Percentiles rank a stretch among this genome's conserved stretches.
phyloP scores from a whole-genome alignment of 2,888 invertebrate genomes.

The Phorcus lineatus region DNA sequence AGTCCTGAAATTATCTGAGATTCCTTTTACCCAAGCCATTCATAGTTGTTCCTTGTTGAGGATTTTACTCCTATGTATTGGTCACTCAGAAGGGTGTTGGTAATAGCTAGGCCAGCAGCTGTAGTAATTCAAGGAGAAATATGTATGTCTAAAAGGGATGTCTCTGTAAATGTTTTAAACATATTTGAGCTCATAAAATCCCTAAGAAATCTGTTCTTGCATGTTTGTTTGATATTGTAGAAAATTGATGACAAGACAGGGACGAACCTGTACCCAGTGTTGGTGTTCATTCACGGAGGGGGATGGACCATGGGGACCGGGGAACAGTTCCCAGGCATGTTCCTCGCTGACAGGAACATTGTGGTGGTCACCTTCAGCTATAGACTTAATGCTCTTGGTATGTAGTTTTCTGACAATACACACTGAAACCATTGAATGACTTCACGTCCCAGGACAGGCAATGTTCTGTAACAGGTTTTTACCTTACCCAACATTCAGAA shows the following conservation, averaged over 20 bases:
- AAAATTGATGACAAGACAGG: constrained; percentile 60
- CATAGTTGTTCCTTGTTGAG: too few species aligned
- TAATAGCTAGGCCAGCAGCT: too few species aligned
- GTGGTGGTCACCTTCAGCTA: constrained; percentile 79
- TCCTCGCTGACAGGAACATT: constrained; percentile 77
- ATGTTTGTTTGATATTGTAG: constrained; percentile 43
- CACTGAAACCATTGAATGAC: too few species aligned
- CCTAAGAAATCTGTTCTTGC: too few species aligned
- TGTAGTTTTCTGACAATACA: constrained; percentile 34
- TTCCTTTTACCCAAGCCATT: too few species aligned
- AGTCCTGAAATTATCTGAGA: too few species aligned
- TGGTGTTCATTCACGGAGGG: constrained; percentile 79
- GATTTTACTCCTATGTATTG: too few species aligned
- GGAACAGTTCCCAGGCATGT: constrained; percentile 77
- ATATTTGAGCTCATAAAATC: too few species aligned
- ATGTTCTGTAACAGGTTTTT: too few species aligned
- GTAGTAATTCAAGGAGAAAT: background rate
- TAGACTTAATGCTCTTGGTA: constrained; percentile 78
- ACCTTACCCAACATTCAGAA: too few species aligned
- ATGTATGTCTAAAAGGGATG: background rate
- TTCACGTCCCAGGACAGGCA: too few species aligned
- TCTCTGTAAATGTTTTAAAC: background rate
- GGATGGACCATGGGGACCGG: constrained; percentile 77
- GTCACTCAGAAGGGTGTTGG: too few species aligned
- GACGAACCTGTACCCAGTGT: constrained; percentile 75